These are phyloP conservation scores for Cepaea nemoralis DNA, from an alignment of 1,140 invertebrate genomes.

Conservation along the genomic window DNA sequence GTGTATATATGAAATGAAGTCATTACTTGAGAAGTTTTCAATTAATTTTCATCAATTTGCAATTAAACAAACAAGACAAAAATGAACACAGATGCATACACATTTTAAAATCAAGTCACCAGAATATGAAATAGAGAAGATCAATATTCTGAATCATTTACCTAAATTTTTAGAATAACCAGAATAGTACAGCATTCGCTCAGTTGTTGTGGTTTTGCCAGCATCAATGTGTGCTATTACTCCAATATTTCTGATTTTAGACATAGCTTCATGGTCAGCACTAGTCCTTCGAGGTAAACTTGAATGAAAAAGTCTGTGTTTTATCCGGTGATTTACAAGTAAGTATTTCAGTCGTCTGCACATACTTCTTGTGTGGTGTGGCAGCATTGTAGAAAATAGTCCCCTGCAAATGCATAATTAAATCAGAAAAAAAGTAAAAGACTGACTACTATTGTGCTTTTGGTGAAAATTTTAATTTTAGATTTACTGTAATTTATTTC, in stretches of 20 bases:
- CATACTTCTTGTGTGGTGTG: neutral
- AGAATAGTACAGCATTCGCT: conserved; percentile 97
- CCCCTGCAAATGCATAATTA: neutral
- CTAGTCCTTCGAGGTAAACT: neutral
- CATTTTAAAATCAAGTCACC: too few species aligned
- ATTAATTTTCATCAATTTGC: too few species aligned
- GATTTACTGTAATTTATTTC: too few species aligned
- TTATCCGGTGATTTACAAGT: neutral
- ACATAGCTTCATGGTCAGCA: conserved; percentile 8
- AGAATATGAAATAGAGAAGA: neutral
- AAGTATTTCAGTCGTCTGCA: neutral
- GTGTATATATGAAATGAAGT: too few species aligned
- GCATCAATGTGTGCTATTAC: conserved; percentile 99
- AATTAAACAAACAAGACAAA: too few species aligned
- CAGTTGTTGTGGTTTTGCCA: conserved; percentile 99
- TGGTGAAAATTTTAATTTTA: too few species aligned
- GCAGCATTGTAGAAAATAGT: neutral
- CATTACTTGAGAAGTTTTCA: too few species aligned
- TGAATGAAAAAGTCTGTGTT: neutral
- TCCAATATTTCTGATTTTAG: conserved; percentile 86
- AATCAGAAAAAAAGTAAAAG: too few species aligned
- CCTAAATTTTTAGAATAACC: conserved; percentile 75
- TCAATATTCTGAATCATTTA: conserved; percentile 38
- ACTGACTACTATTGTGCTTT: too few species aligned
- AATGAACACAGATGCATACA: too few species aligned